phyloP scores from a whole-genome alignment of 2,888 invertebrate species.

The Tetragonisca angustula region DNA sequence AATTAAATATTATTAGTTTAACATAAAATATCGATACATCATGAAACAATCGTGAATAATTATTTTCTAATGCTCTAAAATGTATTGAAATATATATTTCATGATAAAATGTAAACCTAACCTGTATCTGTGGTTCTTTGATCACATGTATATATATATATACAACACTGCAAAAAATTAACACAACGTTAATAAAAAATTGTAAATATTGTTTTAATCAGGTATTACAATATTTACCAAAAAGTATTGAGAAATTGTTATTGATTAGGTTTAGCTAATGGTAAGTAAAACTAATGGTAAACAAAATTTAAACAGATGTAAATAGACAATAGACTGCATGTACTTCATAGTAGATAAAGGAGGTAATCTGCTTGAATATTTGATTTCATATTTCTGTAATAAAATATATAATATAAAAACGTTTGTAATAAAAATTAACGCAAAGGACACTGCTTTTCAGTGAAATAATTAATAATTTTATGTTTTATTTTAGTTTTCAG shows the following conservation, averaged over 20 bases:
- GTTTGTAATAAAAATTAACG: not conserved
- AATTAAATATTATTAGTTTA: constrained; percentile 16
- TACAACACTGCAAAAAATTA: not conserved
- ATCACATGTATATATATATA: no score
- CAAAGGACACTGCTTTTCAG: not conserved
- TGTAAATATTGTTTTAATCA: not conserved
- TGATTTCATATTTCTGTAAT: not conserved
- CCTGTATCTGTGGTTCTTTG: not conserved
- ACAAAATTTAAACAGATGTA: not conserved
- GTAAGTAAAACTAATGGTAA: no score
- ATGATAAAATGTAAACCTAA: not conserved
- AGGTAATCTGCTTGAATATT: not conserved
- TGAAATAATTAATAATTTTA: not conserved
- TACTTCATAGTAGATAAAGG: not conserved
- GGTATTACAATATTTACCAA: not conserved
- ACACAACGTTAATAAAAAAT: not conserved
- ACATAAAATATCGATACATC: not conserved
- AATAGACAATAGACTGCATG: not conserved
- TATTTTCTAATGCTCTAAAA: constrained; percentile 86
- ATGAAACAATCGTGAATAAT: constrained; percentile 53
- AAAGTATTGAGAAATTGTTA: not conserved
- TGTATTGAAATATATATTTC: not conserved
- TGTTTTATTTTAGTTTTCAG: not conserved
- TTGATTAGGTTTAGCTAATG: not conserved
- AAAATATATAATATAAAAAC: not conserved